Evolutionary conservation across 2,797 vertebrate genomes (phyloP), one percentile per base, ranked within the genome.

Genomic region (Botia almorhae): DNA sequence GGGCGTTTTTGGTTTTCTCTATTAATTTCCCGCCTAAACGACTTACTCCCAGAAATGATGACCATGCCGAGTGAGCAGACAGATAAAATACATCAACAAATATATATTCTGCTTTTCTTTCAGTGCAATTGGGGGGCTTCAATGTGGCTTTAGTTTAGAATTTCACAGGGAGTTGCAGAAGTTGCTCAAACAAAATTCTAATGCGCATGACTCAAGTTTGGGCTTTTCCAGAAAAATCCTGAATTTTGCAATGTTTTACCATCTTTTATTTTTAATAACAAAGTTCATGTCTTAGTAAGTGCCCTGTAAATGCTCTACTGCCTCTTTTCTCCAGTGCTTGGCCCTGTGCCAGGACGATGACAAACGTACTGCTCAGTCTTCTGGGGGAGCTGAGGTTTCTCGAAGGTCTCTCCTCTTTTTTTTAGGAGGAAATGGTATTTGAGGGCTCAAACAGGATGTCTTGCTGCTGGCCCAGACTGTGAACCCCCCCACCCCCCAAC

Each of bases 381-480:
- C 89, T 71, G 90, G 89, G 86, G 84, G 90, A 94, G 92, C 94
- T 94, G 94, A 93, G 43, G 43, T 46, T 46, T 93, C 94, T 91
- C 87, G 86, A 89, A 88, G 87, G 85, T 90, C 89, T 88, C 92
- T 83, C 82, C 56, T 69, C 68, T 58, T 50, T 94, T 94, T 95
- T 92, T 92, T 91, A 91, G 87, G 86, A 90, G 90, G 88, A 89
- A 82, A 91, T 86, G 56, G 87, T 91, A 90, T 93, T 94, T 95
- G 91, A 93, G 91, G 92, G 92, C 93, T 93, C 92, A 93, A 94
- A 94, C 93, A 93, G 95, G 93, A 94, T 93, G 93, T 94, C 95
- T 94, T 63, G 91, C 93, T 95, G 91, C 90, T 93, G 87, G 91
- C 87, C 82, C 88, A 89, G 92, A 89, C 92, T 90, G 88, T 88